Base-by-base conservation (phyloP, 2,888 invertebrate species). In the Phalangium opilio region DNA sequence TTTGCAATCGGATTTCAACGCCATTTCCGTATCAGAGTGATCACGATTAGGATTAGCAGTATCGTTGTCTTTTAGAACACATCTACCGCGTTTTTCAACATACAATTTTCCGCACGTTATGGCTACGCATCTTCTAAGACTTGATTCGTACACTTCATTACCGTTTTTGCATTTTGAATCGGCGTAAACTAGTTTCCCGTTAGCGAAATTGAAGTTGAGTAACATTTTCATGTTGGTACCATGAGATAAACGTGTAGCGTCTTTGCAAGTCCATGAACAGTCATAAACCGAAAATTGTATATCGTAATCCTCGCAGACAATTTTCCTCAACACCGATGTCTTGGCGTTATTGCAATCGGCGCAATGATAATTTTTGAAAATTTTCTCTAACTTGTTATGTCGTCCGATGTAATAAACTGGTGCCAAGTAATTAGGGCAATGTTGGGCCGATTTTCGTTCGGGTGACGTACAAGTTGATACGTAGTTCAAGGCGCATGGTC, bases 351-450 rank as follows among this genome's bases (percentile, higher is more conserved):
- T 48, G 18, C 52, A 52, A 10, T 43, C 3, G 20, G 52, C 52
- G 42, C 52, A 52, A 32, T 52, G 42, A 7, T 46, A 43, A 35
- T 52, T 52, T 36, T 46, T 50, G 18, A 44, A 52, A 3, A 47
- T 39, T 32, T 36, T 32, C 10, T 27, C 35, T n/a, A 18, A 14
- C 19, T 5, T n/a, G 3, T 7, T 18, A 3, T 10, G 10, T n/a
- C 5, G 17, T 8, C 10, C n/a, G 2, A 20, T 3, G 3, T 41
- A 18, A 21, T 52, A 49, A 11, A 52, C 45, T 39, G 39, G 49
- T 1, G 52, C 47, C 5, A 48, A 27, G 33, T 44, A 52, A 1
- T 32, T 14, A 3, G 21, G 32, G 36, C 52, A 52, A 17, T 47
- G 48, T 10, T 21, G 2, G n/a, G 14, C 17, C 1, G 12, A 18